Evolutionary conservation across 2,797 vertebrate genomes (phyloP).

Genomic region (Phylloscopus collybita): DNA sequence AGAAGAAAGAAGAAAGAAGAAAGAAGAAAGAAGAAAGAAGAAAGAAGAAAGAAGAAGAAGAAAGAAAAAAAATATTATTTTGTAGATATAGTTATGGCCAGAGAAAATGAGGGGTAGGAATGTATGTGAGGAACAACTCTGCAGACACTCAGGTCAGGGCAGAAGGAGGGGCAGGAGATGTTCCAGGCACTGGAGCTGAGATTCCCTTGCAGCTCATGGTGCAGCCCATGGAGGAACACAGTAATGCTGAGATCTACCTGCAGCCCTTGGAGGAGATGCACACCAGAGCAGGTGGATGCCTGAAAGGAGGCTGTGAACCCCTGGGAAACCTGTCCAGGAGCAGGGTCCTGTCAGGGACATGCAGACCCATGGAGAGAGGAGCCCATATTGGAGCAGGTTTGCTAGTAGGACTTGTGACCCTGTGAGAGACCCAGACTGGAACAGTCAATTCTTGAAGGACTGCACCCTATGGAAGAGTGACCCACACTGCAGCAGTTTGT

Average conservation of each 20-base stretch:
- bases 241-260: not conserved
- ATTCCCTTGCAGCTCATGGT: not conserved
- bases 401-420: not conserved
- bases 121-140: not conserved
- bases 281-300: too few species aligned
- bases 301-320: not conserved
- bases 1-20: not conserved
- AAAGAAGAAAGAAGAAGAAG: too few species aligned
- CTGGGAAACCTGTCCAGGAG: not conserved
- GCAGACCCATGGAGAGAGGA: not conserved
- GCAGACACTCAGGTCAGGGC: not conserved
- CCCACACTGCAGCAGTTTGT: rapidly evolving
- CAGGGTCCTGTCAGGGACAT: not conserved
- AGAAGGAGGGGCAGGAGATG: not conserved
- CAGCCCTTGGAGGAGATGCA: rapidly evolving
- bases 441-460: not conserved
- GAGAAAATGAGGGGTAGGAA: not conserved
- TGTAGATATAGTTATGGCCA: not conserved
- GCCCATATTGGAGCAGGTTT: too few species aligned
- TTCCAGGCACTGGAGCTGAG: not conserved
- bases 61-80: not conserved
- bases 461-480: too few species aligned
- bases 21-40: too few species aligned
- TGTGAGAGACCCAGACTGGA: rapidly evolving
- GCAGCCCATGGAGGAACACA: rapidly evolving